phyloP scores from a whole-genome alignment of 2,113 vertebrate genomes.

The Spea bombifrons region DNA sequence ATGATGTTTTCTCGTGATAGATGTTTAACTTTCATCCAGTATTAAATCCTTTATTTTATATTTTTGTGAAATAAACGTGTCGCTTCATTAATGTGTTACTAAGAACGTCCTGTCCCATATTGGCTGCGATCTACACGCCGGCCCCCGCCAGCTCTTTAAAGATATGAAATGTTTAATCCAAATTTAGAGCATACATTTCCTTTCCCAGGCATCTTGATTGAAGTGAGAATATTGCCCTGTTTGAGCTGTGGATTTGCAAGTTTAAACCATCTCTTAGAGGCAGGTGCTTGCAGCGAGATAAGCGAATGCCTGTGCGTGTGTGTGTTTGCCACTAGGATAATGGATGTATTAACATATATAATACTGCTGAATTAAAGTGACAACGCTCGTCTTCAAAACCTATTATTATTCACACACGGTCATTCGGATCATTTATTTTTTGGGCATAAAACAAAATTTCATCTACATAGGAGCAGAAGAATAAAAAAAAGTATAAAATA shows the following conservation, averaged over 20 bases:
- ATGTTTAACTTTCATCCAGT: constrained; percentile 35
- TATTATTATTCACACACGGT: constrained; percentile 13
- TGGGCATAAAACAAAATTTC: background rate
- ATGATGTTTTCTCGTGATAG: constrained; percentile 3
- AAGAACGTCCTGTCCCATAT: constrained; percentile 9
- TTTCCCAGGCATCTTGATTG: constrained; percentile 49
- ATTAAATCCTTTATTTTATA: constrained; percentile 35
- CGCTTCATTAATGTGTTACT: constrained; percentile 27
- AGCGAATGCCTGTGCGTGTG: constrained; percentile 54
- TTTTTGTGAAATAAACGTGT: constrained; percentile 34
- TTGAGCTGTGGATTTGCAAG: constrained; percentile 68
- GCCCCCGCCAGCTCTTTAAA: constrained; percentile 40
- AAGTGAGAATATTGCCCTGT: constrained; percentile 53
- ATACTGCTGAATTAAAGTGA: constrained; percentile 36
- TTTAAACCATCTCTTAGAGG: constrained; percentile 61
- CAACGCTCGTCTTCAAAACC: background rate
- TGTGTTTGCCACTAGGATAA: constrained; percentile 39
- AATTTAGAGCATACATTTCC: constrained; percentile 48
- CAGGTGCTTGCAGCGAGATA: constrained; percentile 71
- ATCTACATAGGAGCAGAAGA: background rate
- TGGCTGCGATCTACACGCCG: constrained; percentile 38
- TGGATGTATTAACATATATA: constrained; percentile 45
- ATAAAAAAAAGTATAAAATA: too few species aligned
- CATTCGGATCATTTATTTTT: background rate
- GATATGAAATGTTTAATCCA: constrained; percentile 51